Conservation (phyloP, 1,140 invertebrate species). For the Asbolus verrucosus region DNA sequence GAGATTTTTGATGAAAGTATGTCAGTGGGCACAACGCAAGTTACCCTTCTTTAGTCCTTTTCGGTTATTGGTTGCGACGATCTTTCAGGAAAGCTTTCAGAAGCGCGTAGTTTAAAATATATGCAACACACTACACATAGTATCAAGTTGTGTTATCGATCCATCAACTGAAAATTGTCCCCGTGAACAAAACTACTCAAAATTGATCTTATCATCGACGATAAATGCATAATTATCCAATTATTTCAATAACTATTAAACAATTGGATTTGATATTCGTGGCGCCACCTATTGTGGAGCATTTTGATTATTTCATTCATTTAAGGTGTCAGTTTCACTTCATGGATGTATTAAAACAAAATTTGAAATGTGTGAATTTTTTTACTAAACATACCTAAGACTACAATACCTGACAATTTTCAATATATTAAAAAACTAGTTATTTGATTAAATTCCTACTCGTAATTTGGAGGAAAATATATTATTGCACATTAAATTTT, state of each 20-base stretch:
- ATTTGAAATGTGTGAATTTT: background rate
- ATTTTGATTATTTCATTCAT: no score
- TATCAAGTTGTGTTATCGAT: background rate
- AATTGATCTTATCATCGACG: no score
- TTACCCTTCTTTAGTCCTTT: constrained; percentile 53
- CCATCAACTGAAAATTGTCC: background rate
- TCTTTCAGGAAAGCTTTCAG: constrained; percentile 51
- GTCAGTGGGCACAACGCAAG: constrained; percentile 49
- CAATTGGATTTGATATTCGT: no score
- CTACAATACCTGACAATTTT: constrained; percentile 15
- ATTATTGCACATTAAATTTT: constrained; percentile 40
- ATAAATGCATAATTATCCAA: no score
- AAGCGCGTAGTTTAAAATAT: constrained; percentile 2
- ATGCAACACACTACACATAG: constrained; percentile 28
- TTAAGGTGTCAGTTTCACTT: no score
- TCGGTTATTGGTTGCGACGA: constrained; percentile 46
- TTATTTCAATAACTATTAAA: no score
- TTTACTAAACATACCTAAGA: constrained; percentile 20
- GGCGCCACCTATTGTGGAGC: no score
- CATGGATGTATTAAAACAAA: no score
- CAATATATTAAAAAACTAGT: background rate
- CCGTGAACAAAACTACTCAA: no score
- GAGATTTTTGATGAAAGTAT: constrained; percentile 45
- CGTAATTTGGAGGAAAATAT: constrained; percentile 2
- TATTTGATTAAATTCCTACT: constrained; percentile 17